phyloP scores from a whole-genome alignment of 2,113 vertebrate species.

The Amia ocellicauda region DNA sequence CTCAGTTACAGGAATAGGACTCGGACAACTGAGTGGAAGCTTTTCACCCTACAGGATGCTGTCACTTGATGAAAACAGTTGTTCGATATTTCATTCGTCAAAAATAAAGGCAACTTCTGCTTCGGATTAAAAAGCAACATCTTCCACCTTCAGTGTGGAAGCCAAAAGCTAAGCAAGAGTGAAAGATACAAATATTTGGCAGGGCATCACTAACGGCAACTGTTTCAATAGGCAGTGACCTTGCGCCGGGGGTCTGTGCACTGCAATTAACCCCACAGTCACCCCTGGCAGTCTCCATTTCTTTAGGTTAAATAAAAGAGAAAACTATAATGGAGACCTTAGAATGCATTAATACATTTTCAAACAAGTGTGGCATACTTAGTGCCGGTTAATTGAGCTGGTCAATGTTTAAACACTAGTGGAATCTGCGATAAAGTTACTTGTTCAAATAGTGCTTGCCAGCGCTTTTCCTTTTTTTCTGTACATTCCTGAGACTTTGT shows the following conservation, averaged over 20 bases:
- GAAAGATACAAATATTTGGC: constrained; percentile 19
- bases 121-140: constrained; percentile 3
- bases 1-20: no score
- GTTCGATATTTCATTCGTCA: no score
- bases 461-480: not conserved
- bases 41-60: no score
- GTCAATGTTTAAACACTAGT: constrained; percentile 17
- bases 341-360: constrained; percentile 32
- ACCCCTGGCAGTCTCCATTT: constrained; percentile 36
- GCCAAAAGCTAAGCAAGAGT: constrained; percentile 10
- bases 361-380: constrained; percentile 33
- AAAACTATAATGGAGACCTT: constrained; percentile 26
- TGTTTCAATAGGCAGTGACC: not conserved
- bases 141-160: constrained; percentile 31
- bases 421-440: not conserved
- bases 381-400: constrained; percentile 19
- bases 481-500: not conserved
- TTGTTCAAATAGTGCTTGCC: not conserved
- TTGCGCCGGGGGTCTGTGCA: not conserved
- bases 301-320: constrained; percentile 32
- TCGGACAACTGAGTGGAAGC: no score
- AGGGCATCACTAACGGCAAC: constrained; percentile 2
- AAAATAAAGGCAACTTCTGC: not conserved
- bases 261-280: constrained; percentile 23
- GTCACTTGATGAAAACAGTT: no score